Conservation (phyloP, 2,888 invertebrate genomes). For the Cephalotes varians region DNA sequence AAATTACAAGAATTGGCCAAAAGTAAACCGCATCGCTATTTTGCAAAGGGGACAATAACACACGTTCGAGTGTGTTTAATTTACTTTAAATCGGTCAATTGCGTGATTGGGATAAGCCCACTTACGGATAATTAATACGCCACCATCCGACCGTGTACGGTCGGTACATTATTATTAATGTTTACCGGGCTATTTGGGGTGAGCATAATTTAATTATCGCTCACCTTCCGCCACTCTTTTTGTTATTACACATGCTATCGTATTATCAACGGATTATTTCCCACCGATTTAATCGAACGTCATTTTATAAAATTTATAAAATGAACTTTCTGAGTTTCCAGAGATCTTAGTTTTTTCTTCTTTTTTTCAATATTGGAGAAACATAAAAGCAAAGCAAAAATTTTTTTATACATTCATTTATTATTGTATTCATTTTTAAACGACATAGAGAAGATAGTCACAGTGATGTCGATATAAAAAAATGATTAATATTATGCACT, state of each 20-base stretch:
- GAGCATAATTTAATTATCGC: conserved; percentile 43
- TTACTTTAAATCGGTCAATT: conserved; percentile 35
- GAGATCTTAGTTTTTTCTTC: not conserved
- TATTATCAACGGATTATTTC: conserved; percentile 28
- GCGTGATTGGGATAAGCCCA: conserved; percentile 25
- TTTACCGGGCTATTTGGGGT: conserved; percentile 30
- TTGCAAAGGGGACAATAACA: conserved; percentile 7
- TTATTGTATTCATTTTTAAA: not conserved
- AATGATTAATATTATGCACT: not conserved
- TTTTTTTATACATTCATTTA: not conserved
- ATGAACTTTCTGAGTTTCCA: not conserved
- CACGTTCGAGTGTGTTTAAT: not conserved
- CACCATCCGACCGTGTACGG: not conserved
- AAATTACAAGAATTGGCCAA: conserved; percentile 18
- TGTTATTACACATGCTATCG: conserved; percentile 20
- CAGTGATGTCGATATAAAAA: not conserved
- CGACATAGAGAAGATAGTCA: not conserved
- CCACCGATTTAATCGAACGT: conserved; percentile 10
- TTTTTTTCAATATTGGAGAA: not conserved
- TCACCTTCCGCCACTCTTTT: conserved; percentile 40
- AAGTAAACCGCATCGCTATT: conserved; percentile 5
- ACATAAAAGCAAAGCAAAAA: not conserved
- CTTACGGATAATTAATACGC: conserved; percentile 35
- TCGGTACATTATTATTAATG: conserved; percentile 47
- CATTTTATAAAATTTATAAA: not conserved